Evolutionary conservation across 2,797 vertebrate genomes (phyloP).

Genomic region (Mormyrops attenuatus): DNA sequence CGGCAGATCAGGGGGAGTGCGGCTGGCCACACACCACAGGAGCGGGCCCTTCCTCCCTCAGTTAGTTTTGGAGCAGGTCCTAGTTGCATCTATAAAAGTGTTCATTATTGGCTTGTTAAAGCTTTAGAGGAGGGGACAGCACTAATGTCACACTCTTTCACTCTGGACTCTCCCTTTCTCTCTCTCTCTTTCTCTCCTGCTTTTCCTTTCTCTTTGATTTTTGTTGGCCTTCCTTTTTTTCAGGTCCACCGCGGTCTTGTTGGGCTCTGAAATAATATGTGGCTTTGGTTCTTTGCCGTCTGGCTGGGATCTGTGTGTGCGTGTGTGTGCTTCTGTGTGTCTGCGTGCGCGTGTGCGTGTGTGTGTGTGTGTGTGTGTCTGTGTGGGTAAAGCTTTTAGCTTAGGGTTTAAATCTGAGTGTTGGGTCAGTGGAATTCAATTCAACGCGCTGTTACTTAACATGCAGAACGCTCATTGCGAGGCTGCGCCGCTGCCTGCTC

Average conservation of each 20-base stretch:
- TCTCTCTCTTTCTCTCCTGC: conserved; percentile 19
- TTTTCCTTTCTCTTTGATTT: conserved; percentile 21
- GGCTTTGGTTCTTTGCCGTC: background rate
- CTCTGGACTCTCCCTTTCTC: conserved; percentile 38
- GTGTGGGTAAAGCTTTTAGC: background rate
- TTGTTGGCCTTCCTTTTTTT: conserved; percentile 9
- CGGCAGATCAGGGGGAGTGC: conserved; percentile 48
- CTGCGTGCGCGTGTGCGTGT: background rate
- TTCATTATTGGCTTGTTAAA: conserved; percentile 75
- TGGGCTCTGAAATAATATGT: background rate
- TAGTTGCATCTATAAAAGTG: conserved; percentile 67
- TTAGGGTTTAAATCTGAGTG: background rate
- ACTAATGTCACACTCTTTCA: conserved; percentile 46
- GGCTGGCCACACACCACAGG: conserved; percentile 27
- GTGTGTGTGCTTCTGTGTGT: background rate
- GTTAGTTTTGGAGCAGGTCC: conserved; percentile 78
- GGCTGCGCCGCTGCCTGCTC: background rate
- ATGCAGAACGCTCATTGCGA: background rate
- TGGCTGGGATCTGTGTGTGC: background rate
- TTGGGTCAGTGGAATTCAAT: background rate
- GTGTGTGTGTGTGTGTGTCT: background rate
- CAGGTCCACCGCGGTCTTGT: background rate
- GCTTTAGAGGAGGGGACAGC: conserved; percentile 61
- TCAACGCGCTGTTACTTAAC: background rate
- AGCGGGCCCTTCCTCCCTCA: conserved; percentile 63